These are phyloP conservation scores for Gasteruption jaculator DNA, from an alignment of 2,888 invertebrate genomes.

Conservation along the genomic window DNA sequence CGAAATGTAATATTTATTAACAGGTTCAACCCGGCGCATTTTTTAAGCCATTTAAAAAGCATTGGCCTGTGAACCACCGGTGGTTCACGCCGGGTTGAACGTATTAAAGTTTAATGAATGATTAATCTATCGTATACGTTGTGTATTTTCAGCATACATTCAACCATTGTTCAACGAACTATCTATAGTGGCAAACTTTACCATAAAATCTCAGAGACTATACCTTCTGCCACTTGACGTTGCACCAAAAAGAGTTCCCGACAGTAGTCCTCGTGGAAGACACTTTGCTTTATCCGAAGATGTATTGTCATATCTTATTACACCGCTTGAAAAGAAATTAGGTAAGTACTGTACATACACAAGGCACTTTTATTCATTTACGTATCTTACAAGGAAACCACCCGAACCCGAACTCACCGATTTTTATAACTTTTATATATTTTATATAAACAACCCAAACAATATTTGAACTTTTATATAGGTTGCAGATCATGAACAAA, in stretches of 20 bases:
- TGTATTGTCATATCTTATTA: constrained; percentile 76
- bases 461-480: no score
- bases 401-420: no score
- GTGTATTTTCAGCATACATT: constrained; percentile 63
- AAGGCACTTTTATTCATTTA: neutral
- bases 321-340: constrained; percentile 80
- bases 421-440: no score
- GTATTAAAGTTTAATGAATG: constrained; percentile 12
- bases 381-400: neutral
- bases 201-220: constrained; percentile 84
- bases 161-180: constrained; percentile 71
- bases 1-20: no score
- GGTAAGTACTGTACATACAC: constrained; percentile 41
- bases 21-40: no score
- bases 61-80: no score
- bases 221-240: constrained; percentile 77
- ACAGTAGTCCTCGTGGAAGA: constrained; percentile 53
- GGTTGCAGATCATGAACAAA: no score
- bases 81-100: no score
- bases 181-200: constrained; percentile 69
- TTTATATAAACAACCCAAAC: no score
- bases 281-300: constrained; percentile 66
- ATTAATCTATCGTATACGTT: constrained; percentile 4
- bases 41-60: no score
- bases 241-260: constrained; percentile 61